Conservation (phyloP, 1,140 invertebrate genomes). For the Drosophila sturtevanti region DNA sequence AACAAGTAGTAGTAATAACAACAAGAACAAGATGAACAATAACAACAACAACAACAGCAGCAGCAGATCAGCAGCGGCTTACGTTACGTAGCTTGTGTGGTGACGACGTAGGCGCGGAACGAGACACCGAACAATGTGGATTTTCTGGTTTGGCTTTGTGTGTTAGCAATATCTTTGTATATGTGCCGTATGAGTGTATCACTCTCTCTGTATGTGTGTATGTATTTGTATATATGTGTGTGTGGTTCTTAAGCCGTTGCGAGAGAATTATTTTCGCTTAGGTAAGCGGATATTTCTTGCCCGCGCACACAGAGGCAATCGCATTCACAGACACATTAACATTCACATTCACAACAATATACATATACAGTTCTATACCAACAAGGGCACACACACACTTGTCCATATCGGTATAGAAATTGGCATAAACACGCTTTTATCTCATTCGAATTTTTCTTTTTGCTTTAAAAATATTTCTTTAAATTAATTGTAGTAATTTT, state of each 20-base stretch:
- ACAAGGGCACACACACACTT: constrained; percentile 40
- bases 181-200: constrained; percentile 24
- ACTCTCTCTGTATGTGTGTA: constrained; percentile 31
- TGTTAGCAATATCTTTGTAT: constrained; percentile 56
- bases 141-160: constrained; percentile 81
- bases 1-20: background rate
- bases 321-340: constrained; percentile 44
- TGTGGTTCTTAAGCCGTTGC: constrained; percentile 58
- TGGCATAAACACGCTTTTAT: background rate
- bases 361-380: constrained; percentile 35
- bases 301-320: constrained; percentile 38
- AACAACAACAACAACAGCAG: background rate
- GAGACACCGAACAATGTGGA: constrained; percentile 67
- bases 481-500: constrained; percentile 29
- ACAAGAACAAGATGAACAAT: constrained; percentile 5
- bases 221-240: constrained; percentile 38
- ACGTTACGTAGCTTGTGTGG: constrained; percentile 25
- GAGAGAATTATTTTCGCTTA: constrained; percentile 74
- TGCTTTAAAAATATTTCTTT: background rate
- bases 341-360: constrained; percentile 24
- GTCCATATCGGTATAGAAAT: constrained; percentile 36
- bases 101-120: constrained; percentile 26
- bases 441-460: constrained; percentile 5
- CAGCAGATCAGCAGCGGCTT: constrained; percentile 26
- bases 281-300: constrained; percentile 73